Conservation (phyloP, 2,888 invertebrate species). For the Pandemis heparana region DNA sequence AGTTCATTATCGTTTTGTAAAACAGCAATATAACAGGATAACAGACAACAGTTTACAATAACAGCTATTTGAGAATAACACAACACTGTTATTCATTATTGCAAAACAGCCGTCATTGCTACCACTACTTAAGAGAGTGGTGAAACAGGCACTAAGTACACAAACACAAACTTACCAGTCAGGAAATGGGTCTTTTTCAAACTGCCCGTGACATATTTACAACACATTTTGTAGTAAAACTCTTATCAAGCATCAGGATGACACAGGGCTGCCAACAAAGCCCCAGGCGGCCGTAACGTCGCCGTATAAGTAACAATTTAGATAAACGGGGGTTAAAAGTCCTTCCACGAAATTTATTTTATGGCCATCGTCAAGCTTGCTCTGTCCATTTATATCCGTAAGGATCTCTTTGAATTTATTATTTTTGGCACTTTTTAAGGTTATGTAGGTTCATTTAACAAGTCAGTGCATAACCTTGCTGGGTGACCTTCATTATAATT, state of each 20-base stretch:
- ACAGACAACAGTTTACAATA: too few relatives aligned
- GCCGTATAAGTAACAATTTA: conserved; percentile 37
- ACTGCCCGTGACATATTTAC: background rate
- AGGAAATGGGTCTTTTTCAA: background rate
- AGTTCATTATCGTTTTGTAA: too few relatives aligned
- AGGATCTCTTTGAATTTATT: conserved; percentile 22
- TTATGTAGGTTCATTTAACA: background rate
- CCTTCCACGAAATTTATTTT: conserved; percentile 35
- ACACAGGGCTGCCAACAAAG: conserved; percentile 17
- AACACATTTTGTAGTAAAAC: conserved; percentile 11
- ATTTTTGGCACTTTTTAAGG: background rate
- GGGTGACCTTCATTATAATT: too few relatives aligned
- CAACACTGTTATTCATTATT: too few relatives aligned
- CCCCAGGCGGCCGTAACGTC: background rate
- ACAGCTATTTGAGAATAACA: too few relatives aligned
- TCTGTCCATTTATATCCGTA: conserved; percentile 29
- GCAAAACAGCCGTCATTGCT: too few relatives aligned
- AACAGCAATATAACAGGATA: too few relatives aligned
- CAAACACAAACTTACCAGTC: too few relatives aligned
- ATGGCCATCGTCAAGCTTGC: conserved; percentile 29
- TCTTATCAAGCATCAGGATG: conserved; percentile 16
- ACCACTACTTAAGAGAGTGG: too few relatives aligned
- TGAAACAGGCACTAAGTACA: too few relatives aligned
- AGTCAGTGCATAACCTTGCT: too few relatives aligned
- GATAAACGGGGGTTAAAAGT: conserved; percentile 35